phyloP scores from a whole-genome alignment of 2,888 invertebrate genomes.

The Rhamphomyia laevipes region DNA sequence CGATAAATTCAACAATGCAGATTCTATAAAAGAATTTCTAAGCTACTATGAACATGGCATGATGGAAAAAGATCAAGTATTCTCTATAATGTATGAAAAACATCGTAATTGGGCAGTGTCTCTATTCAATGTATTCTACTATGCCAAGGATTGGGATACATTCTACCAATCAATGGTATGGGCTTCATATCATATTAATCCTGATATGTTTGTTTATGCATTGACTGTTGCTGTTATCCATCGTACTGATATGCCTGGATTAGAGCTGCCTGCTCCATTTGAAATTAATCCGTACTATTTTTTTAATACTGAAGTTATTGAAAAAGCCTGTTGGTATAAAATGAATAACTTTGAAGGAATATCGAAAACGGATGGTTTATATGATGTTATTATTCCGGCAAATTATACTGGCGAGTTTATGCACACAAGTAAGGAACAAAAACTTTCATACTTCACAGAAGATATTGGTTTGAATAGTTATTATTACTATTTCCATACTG shows the following conservation, averaged over 20 bases:
- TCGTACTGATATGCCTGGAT: slow-evolving; percentile 41
- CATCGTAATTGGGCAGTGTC: slow-evolving; percentile 36
- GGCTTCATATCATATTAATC: slow-evolving; percentile 48
- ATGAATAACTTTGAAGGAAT: slow-evolving; percentile 2
- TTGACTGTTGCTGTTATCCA: slow-evolving; percentile 47
- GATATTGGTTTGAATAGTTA: slow-evolving; percentile 55
- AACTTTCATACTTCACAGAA: slow-evolving; percentile 55
- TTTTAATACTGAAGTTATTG: slow-evolving; percentile 44
- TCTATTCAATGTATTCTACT: slow-evolving; percentile 50
- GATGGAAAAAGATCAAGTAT: slow-evolving; percentile 11
- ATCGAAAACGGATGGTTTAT: slow-evolving; percentile 14
- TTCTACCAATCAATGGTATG: slow-evolving; percentile 55
- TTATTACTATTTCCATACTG: slow-evolving; percentile 52
- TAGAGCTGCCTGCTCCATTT: slow-evolving; percentile 49
- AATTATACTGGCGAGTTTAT: slow-evolving; percentile 47
- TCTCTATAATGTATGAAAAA: slow-evolving; percentile 10
- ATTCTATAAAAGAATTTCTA: slow-evolving; percentile 9
- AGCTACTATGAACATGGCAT: slow-evolving; percentile 4
- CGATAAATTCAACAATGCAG: slow-evolving; percentile 6
- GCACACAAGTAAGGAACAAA: slow-evolving; percentile 44
- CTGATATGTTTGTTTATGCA: slow-evolving; percentile 47
- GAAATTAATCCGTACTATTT: slow-evolving; percentile 52
- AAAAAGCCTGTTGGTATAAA: slow-evolving; percentile 18
- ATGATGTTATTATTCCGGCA: slow-evolving; percentile 36
- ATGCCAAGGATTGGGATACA: slow-evolving; percentile 54